Evolutionary conservation across 2,888 invertebrate species (phyloP).

Genomic region (Drosophila pegasa): DNA sequence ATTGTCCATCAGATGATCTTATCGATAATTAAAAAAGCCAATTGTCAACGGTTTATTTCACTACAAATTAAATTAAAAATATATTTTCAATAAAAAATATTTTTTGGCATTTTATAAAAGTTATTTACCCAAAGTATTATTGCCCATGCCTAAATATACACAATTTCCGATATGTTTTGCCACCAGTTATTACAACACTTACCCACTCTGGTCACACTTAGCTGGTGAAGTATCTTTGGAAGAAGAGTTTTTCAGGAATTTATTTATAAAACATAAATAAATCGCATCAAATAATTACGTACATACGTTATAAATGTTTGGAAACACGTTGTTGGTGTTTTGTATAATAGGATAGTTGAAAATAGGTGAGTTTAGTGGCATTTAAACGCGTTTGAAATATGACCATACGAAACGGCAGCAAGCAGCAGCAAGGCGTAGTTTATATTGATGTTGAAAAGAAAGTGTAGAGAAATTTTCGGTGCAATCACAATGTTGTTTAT

Average conservation of each 20-base stretch:
- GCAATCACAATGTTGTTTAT: slow-evolving; percentile 69
- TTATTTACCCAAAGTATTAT: background rate
- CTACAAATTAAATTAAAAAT: background rate
- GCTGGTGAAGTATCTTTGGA: slow-evolving; percentile 63
- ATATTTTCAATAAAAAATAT: background rate
- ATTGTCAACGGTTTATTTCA: background rate
- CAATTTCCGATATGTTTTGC: slow-evolving; percentile 1
- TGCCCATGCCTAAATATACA: background rate
- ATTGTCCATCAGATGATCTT: background rate
- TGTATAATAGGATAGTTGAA: slow-evolving; percentile 72
- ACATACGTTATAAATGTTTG: slow-evolving; percentile 75
- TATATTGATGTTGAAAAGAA: slow-evolving; percentile 81
- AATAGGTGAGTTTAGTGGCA: slow-evolving; percentile 80
- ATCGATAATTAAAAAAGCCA: background rate
- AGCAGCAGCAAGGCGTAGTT: slow-evolving; percentile 69
- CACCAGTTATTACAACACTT: slow-evolving; percentile 18
- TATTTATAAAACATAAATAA: slow-evolving; percentile 61
- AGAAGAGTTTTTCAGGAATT: slow-evolving; percentile 73
- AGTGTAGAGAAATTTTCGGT: slow-evolving; percentile 84
- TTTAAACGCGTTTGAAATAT: slow-evolving; percentile 57
- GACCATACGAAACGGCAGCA: slow-evolving; percentile 60
- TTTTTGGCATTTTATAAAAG: background rate
- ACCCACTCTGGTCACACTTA: slow-evolving; percentile 46
- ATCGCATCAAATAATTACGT: slow-evolving; percentile 67
- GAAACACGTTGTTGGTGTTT: slow-evolving; percentile 76